Conservation (phyloP, 2,888 invertebrate genomes). For the Acanthosepion pharaonis region DNA sequence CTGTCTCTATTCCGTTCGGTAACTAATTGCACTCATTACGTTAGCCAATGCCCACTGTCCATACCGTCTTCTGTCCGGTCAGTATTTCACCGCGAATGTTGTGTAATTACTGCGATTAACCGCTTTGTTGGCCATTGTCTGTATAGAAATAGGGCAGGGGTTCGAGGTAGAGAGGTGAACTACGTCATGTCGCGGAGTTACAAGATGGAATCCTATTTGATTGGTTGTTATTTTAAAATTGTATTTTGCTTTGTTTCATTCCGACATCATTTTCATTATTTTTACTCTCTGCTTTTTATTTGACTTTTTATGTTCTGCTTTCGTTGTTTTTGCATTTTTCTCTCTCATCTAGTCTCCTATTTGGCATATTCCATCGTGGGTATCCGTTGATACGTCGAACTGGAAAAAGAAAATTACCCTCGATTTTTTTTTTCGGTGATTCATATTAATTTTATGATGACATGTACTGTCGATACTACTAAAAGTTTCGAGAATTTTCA, state of each 20-base stretch:
- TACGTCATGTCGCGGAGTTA: not conserved
- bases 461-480: too few species aligned
- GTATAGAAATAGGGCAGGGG: not conserved
- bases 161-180: not conserved
- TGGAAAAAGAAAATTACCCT: too few species aligned
- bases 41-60: not conserved
- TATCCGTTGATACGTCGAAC: too few species aligned
- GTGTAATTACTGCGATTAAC: conserved; percentile 9
- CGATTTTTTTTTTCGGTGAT: too few species aligned
- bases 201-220: not conserved
- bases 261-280: not conserved
- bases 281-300: too few species aligned
- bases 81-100: not conserved
- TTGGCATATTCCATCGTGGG: too few species aligned
- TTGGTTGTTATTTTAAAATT: not conserved
- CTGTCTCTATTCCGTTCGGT: not conserved
- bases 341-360: too few species aligned
- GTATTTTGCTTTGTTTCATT: not conserved
- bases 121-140: not conserved
- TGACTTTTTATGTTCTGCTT: too few species aligned
- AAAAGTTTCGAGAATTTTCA: too few species aligned
- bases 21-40: not conserved
- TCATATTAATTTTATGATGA: too few species aligned
- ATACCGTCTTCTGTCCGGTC: not conserved
- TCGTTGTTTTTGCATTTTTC: too few species aligned